A percentile compares a stretch with the other conserved stretches of the same genome.
Conservation (phyloP, 2,113 vertebrate species). For the Ovis canadensis region DNA sequence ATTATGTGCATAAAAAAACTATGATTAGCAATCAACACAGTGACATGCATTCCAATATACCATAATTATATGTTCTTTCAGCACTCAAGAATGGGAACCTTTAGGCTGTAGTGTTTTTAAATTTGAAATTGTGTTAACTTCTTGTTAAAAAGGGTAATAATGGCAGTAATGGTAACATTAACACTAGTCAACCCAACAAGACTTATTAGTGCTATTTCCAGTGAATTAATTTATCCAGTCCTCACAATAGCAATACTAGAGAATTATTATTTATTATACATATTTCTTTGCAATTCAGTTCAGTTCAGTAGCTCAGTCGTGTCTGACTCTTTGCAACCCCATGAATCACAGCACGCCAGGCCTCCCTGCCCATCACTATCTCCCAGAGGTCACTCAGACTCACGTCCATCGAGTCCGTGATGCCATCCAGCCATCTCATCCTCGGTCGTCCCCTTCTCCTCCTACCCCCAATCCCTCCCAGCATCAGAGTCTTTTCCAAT, state of each 20-base stretch:
- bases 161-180: background rate
- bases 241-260: background rate
- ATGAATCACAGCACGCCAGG: too few relatives aligned
- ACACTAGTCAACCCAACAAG: background rate
- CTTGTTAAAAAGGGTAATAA: background rate
- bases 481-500: too few relatives aligned
- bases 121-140: background rate
- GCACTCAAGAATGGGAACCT: background rate
- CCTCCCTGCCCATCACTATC: too few relatives aligned
- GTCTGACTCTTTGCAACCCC: too few relatives aligned
- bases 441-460: too few relatives aligned
- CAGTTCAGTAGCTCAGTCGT: too few relatives aligned
- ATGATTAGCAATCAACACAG: background rate
- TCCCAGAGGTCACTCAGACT: too few relatives aligned
- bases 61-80: background rate
- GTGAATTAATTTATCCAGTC: background rate
- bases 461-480: too few relatives aligned
- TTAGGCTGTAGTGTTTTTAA: background rate
- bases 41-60: background rate
- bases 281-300: background rate
- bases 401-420: too few relatives aligned
- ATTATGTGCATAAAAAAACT: background rate
- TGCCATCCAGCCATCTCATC: too few relatives aligned
- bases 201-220: background rate
- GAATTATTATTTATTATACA: background rate